phyloP scores from a whole-genome alignment of 2,113 vertebrate genomes.

The Corapipo altera region DNA sequence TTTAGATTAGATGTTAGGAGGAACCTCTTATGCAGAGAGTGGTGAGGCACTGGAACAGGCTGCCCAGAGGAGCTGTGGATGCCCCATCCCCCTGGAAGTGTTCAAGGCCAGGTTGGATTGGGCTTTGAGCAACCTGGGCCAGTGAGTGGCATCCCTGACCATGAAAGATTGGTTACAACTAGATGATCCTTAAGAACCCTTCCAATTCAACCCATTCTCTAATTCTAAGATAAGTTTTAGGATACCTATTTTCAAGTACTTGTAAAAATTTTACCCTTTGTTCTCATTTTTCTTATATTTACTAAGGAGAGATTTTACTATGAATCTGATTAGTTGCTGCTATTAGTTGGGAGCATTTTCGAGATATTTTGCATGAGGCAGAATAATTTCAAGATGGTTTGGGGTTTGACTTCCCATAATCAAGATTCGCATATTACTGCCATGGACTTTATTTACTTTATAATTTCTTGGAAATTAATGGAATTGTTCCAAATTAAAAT shows the following conservation, averaged over 20 bases:
- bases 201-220: neutral
- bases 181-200: neutral
- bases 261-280: neutral
- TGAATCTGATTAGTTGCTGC: neutral
- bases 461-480: neutral
- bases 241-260: neutral
- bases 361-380: neutral
- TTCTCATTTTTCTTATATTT: neutral
- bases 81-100: neutral
- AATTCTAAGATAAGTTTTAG: neutral
- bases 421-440: neutral
- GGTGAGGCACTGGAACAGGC: neutral
- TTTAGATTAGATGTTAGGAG: neutral
- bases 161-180: neutral
- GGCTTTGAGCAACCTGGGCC: neutral
- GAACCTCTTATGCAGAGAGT: neutral
- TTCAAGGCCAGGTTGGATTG: neutral
- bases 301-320: neutral
- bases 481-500: neutral
- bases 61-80: neutral
- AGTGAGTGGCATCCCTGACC: neutral
- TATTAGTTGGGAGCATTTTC: neutral
- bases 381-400: conserved; percentile 24
- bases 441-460: neutral
- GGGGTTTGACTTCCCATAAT: neutral